Evolutionary conservation across 2,888 invertebrate genomes (phyloP).

Genomic region (Scaptodrosophila latifasciaeformis): DNA sequence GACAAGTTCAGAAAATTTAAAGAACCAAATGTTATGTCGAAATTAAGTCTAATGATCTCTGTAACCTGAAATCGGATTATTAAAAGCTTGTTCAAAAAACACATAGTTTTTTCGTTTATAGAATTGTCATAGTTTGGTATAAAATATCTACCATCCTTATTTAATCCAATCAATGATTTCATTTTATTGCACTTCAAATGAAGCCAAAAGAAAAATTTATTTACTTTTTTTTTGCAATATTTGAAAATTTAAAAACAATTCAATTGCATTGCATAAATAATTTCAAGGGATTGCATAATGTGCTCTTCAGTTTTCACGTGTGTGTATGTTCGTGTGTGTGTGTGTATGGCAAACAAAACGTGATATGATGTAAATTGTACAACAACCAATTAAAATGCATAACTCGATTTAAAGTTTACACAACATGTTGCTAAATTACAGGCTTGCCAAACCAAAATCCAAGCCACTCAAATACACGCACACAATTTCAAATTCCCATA

Average conservation of each 20-base stretch:
- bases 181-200: no score
- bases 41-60: no score
- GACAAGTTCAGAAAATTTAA: no score
- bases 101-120: no score
- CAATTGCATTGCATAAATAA: conserved; percentile 53
- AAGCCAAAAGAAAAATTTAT: not conserved
- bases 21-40: no score
- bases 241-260: conserved; percentile 36
- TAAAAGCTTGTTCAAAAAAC: no score
- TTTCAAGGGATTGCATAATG: conserved; percentile 27
- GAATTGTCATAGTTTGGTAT: no score
- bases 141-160: no score
- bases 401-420: conserved; percentile 69
- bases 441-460: conserved; percentile 37
- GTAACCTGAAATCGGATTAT: no score
- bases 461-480: no score
- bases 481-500: no score
- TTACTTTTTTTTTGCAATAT: not conserved
- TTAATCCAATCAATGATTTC: no score
- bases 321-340: conserved; percentile 18
- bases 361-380: conserved; percentile 63
- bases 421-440: conserved; percentile 67
- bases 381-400: conserved; percentile 69
- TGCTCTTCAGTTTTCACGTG: conserved; percentile 25
- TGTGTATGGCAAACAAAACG: conserved; percentile 64